Base-by-base conservation (phyloP, 2,888 invertebrate genomes). In the Phoenoteleia sp. region DNA sequence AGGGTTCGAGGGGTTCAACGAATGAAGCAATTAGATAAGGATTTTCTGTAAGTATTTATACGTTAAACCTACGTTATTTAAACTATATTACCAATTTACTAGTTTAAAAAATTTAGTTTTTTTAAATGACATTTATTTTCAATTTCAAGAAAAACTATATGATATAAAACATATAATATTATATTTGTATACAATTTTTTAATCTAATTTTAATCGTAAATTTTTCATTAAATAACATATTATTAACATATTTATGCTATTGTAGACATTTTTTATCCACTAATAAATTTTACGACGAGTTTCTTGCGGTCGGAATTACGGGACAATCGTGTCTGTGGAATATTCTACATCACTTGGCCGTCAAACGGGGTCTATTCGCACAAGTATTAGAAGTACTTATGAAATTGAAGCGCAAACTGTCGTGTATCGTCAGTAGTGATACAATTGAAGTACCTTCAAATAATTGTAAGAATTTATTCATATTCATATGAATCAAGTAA, bases 221-320 rank as follows among this genome's bases (percentile, higher is more conserved):
- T 54, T 23, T 45, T 76, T n/a, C n/a, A n/a, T n/a, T n/a, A n/a
- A n/a, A n/a, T n/a, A n/a, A n/a, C n/a, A n/a, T n/a, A n/a, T n/a
- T n/a, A n/a, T n/a, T n/a, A n/a, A n/a, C n/a, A n/a, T n/a, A n/a
- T n/a, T n/a, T n/a, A n/a, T n/a, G n/a, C n/a, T n/a, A 23, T 29
- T 92, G 29, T 86, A 95, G 95, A 93, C 94, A 94, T 87, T 96
- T 96, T 93, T 92, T 96, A 85, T 94, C 95, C 60, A 94, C 94
- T 77, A 96, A 96, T 92, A 95, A 95, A 83, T 95, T 95, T 91
- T 96, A 96, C 89, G 96, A 96, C 89, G 96, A 96, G 92, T 94
- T 95, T 49, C 92, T 95, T 88, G 96, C 96, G 9, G 95, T 96
- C 60, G 95, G 95, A 89, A 94, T 96, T 21, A 94, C 96, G 7